phyloP scores from a whole-genome alignment of 2,797 vertebrate species.

The Otus scops region DNA sequence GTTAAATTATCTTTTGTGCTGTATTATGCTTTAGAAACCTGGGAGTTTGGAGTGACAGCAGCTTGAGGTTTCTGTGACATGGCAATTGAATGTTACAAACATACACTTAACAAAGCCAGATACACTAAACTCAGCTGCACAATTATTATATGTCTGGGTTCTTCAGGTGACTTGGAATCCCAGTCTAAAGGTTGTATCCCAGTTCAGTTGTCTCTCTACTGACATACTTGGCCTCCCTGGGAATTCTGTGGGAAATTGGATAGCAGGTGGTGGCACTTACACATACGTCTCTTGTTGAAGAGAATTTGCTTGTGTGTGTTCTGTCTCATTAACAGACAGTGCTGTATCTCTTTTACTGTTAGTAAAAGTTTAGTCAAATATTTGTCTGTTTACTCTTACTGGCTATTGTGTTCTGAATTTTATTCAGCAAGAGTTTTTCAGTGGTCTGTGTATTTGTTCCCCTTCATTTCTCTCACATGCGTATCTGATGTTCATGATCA shows the following conservation, averaged over 20 bases:
- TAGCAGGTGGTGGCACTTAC: not conserved
- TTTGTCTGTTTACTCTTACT: not conserved
- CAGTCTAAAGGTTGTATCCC: not conserved
- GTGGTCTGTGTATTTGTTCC: not conserved
- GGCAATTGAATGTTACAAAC: not conserved
- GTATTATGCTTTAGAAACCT: not conserved
- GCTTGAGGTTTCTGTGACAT: not conserved
- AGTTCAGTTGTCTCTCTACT: not conserved
- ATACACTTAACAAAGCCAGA: not conserved
- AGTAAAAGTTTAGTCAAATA: not conserved
- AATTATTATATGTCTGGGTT: not conserved
- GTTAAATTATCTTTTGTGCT: not conserved
- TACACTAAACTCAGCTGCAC: not conserved
- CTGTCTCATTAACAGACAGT: not conserved
- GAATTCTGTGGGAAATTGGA: not conserved
- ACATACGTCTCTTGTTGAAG: not conserved
- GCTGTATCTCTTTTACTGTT: not conserved
- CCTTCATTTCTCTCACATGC: not conserved
- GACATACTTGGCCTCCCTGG: not conserved
- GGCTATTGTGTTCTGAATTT: not conserved
- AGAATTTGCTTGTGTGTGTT: not conserved
- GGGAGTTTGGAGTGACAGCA: not conserved
- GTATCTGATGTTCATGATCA: not conserved
- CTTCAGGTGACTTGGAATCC: not conserved
- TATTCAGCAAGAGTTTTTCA: not conserved